phyloP scores from a whole-genome alignment of 2,797 vertebrate genomes.

The Myotis daubentonii region DNA sequence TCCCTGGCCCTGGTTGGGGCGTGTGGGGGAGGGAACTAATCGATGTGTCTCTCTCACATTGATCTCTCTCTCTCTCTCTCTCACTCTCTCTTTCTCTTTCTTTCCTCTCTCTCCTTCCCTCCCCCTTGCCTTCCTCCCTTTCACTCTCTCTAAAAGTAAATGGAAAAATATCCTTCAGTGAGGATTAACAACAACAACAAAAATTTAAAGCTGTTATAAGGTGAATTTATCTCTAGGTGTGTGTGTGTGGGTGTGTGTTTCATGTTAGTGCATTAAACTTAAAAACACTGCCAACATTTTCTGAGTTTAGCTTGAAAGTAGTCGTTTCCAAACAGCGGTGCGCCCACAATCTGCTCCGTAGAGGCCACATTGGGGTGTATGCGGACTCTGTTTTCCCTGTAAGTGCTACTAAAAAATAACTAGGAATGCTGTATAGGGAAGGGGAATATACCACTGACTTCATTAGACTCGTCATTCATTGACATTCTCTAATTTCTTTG shows the following conservation, averaged over 20 bases:
- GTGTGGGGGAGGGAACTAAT: too few species aligned
- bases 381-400: neutral
- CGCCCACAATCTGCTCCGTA: neutral
- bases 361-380: neutral
- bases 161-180: too few species aligned
- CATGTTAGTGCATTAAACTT: neutral
- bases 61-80: too few species aligned
- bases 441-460: neutral
- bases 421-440: neutral
- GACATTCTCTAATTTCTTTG: neutral
- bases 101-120: too few species aligned
- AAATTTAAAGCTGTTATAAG: neutral
- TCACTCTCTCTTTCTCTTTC: too few species aligned
- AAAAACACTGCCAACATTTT: neutral
- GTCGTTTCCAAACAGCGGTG: neutral
- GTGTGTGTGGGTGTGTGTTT: neutral
- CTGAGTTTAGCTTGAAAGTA: neutral
- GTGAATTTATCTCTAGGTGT: neutral
- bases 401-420: neutral
- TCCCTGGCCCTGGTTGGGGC: too few species aligned
- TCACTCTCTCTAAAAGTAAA: too few species aligned
- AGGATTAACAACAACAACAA: too few species aligned
- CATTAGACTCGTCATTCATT: neutral
- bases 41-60: too few species aligned
- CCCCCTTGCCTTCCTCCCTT: too few species aligned